Base-by-base conservation (phyloP, 2,888 invertebrate genomes). In the Pilophorus perplexus region DNA sequence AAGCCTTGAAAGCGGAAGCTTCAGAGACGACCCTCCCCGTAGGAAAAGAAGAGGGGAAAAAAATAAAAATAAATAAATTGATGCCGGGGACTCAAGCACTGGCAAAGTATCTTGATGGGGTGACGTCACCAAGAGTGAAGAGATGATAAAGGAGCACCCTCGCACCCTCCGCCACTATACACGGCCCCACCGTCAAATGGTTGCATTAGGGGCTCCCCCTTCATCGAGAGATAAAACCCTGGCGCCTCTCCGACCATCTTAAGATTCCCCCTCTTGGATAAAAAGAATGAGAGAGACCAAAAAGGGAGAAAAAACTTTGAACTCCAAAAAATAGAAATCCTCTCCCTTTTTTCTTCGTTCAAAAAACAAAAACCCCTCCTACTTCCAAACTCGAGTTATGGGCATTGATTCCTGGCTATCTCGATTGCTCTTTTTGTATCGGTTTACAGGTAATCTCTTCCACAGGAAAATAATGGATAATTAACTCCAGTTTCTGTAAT, bases 231-330 rank as follows among this genome's bases (percentile, higher is more conserved):
- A 55, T 55, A 55, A 55, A 55, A 55, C 55, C 55, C 55, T 55
- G 55, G 55, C 55, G 55, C 55, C 55, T 55, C 55, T n/a, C 20
- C 55, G 55, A 55, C 55, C 55, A 55, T 55, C 55, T 55, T 55
- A 55, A 37, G 37, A 18, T 10, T 22, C 33, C 55, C 33, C 28
- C 25, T 33, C 46, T 23, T 28, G 37, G 33, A n/a, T 20, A 16
- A 55, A 52, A 52, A 52, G 20, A 52, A 27, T 4, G 27, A 52
- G 37, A 18, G 20, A 52, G 3, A 23, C 27, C 23, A 23, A 33
- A 55, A 27, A 28, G 8, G 33, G 16, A 55, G 8, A 22, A 40
- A 22, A 46, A 46, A 46, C 20, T 22, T 22, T 22, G 12, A 20
- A 46, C 22, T 22, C 46, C 14, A 40, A 40, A 46, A 46, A 46